Conservation (phyloP, 2,113 vertebrate species). For the Antigone vipio region DNA sequence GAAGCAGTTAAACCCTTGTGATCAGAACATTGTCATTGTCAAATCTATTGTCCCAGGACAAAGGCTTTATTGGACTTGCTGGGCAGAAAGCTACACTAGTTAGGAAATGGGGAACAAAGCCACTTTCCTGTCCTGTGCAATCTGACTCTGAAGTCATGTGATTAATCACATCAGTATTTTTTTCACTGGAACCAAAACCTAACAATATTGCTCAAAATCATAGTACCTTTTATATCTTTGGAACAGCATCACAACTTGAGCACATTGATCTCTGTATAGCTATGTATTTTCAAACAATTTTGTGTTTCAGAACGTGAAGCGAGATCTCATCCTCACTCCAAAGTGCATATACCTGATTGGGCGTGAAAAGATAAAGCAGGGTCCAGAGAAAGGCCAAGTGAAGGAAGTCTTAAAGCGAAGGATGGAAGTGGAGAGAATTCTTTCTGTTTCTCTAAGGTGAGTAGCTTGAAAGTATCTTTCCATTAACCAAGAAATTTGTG, state of each 20-base stretch:
- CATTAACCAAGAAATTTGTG: not conserved
- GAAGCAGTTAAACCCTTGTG: not conserved
- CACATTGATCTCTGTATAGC: not conserved
- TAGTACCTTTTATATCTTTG: not conserved
- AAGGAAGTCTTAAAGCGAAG: slow-evolving; percentile 91
- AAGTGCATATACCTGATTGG: slow-evolving; percentile 94
- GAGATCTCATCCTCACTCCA: slow-evolving; percentile 93
- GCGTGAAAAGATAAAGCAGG: slow-evolving; percentile 93
- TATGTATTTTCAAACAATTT: not conserved
- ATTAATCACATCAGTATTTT: not conserved
- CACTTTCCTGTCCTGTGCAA: not conserved
- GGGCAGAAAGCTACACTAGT: not conserved
- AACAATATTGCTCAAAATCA: not conserved
- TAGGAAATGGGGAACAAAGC: not conserved
- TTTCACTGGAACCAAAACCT: not conserved
- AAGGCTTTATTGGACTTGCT: not conserved
- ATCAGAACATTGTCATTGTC: not conserved
- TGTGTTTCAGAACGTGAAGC: slow-evolving; percentile 84
- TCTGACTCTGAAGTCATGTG: not conserved
- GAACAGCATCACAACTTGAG: not conserved
- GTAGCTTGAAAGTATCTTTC: not conserved
- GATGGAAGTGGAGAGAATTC: slow-evolving; percentile 90
- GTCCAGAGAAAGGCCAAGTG: slow-evolving; percentile 91
- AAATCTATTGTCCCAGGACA: not conserved
- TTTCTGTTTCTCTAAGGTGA: slow-evolving; percentile 92